Evolutionary conservation across 2,888 invertebrate genomes (phyloP).

Genomic region (Acleris emargana): DNA sequence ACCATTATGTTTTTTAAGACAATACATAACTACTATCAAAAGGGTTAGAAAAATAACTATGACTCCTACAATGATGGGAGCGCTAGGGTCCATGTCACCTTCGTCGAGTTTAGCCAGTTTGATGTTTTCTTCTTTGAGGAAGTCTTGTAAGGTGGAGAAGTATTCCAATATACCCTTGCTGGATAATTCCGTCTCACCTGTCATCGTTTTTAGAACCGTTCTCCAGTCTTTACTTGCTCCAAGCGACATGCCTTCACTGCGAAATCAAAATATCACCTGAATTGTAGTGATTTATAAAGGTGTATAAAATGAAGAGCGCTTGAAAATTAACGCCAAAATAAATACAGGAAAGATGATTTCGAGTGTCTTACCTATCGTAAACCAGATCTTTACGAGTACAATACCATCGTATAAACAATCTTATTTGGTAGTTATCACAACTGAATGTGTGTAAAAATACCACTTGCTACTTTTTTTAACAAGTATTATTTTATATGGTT

Average conservation of each 20-base stretch:
- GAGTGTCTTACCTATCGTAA: no score
- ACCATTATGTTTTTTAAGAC: constrained; percentile 66
- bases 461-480: no score
- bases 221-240: constrained; percentile 77
- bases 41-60: constrained; percentile 65
- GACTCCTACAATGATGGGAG: constrained; percentile 69
- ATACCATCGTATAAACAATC: no score
- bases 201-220: constrained; percentile 68
- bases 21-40: constrained; percentile 68
- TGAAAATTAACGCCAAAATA: no score
- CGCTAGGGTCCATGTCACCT: constrained; percentile 68
- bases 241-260: constrained; percentile 73
- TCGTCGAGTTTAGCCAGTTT: constrained; percentile 51
- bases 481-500: no score
- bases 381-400: no score
- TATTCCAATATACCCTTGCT: constrained; percentile 70
- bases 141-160: constrained; percentile 62
- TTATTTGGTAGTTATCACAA: no score
- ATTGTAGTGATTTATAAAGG: not conserved
- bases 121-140: constrained; percentile 59
- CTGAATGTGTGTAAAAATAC: no score
- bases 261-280: constrained; percentile 41
- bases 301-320: no score
- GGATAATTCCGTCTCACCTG: constrained; percentile 71
- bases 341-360: no score